phyloP scores from a whole-genome alignment of 2,888 invertebrate species.

The Parnassius apollo region DNA sequence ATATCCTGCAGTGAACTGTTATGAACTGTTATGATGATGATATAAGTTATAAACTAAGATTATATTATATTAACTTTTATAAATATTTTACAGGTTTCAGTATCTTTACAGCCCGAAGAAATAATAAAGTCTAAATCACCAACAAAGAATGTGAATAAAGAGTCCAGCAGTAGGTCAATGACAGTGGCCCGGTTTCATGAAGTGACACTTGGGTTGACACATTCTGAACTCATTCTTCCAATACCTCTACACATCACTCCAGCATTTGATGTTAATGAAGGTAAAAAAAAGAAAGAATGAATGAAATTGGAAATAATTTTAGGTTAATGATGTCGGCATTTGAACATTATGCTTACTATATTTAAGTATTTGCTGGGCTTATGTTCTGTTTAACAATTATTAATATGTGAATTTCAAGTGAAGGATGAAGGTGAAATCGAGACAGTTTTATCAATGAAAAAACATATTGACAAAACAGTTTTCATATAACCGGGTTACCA shows the following conservation, averaged over 20 bases:
- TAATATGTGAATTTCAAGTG: too few species aligned
- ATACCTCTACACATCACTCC: constrained; percentile 98
- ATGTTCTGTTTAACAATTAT: constrained; percentile 52
- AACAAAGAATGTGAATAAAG: constrained; percentile 61
- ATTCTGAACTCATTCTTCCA: constrained; percentile 94
- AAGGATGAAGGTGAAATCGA: too few species aligned
- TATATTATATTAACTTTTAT: background rate
- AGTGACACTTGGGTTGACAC: constrained; percentile 92
- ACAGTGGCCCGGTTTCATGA: constrained; percentile 96
- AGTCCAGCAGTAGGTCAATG: constrained; percentile 81
- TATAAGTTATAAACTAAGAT: constrained; percentile 4
- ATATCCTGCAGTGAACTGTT: too few species aligned
- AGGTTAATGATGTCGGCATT: too few species aligned
- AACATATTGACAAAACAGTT: too few species aligned
- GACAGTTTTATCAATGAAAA: too few species aligned
- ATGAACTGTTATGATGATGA: too few species aligned
- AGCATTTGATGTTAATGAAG: constrained; percentile 94
- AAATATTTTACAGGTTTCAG: constrained; percentile 81
- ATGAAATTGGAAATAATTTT: too few species aligned
- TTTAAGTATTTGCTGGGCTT: too few species aligned
- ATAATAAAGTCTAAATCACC: constrained; percentile 66
- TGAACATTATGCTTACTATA: too few species aligned
- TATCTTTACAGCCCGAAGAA: constrained; percentile 98
- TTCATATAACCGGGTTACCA: too few species aligned
- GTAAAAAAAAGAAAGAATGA: constrained; percentile 58